phyloP scores from a whole-genome alignment of 2,797 vertebrate species.

The Sebastes vulpes region DNA sequence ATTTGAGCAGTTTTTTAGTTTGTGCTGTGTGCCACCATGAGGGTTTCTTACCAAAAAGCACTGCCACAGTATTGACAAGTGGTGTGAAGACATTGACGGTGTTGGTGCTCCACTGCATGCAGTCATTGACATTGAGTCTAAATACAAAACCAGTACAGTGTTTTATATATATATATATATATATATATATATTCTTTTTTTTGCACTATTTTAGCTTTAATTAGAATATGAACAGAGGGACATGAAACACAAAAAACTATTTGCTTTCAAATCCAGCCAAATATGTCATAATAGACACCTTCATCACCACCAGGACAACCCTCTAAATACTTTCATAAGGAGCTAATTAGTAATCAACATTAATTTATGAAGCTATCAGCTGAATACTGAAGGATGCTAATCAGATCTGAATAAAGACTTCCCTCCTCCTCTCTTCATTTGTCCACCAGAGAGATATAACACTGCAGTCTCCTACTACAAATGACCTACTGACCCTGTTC shows the following conservation, averaged over 20 bases:
- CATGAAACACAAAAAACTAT: neutral
- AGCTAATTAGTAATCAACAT: conserved; percentile 56
- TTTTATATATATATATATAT: neutral
- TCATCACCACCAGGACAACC: conserved; percentile 1
- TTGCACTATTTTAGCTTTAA: neutral
- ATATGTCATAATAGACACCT: neutral
- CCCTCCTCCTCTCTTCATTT: neutral
- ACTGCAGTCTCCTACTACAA: conserved; percentile 41
- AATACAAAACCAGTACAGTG: neutral
- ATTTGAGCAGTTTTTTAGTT: conserved; percentile 36
- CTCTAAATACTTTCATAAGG: conserved; percentile 31
- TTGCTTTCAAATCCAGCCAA: neutral
- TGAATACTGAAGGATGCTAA: conserved; percentile 38
- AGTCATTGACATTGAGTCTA: neutral
- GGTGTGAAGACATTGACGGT: conserved; percentile 2
- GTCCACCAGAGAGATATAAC: conserved; percentile 9
- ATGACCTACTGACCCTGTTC: conserved; percentile 79
- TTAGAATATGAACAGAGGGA: neutral
- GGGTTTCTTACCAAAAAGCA: neutral
- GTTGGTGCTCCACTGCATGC: conserved; percentile 14
- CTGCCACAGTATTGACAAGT: neutral
- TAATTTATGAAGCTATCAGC: conserved; percentile 39
- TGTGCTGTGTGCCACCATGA: neutral
- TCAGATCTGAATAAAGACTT: conserved; percentile 39
- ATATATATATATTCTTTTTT: neutral